Base-by-base conservation (phyloP, 1,140 invertebrate genomes). In the Hypothenemus hampei region DNA sequence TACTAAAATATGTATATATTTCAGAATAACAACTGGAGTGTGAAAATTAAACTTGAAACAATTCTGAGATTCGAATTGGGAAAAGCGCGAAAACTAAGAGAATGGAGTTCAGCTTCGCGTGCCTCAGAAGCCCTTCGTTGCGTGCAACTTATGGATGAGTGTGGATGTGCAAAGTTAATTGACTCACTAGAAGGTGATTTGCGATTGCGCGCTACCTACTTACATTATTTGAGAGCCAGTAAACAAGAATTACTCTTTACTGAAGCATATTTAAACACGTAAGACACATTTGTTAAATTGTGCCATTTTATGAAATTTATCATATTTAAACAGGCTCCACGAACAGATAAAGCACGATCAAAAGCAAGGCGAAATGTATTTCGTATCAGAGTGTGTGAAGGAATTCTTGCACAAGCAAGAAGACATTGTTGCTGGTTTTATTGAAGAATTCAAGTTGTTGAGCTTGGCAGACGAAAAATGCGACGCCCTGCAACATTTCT, bases 1-100 rank as follows among this genome's bases (percentile, higher is more conserved):
- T 16, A 37, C 10, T 37, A 10, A 47, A 47, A 15, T 10, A 18
- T 19, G 11, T 21, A 44, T 6, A n/a, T 44, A 8, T 62, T 65
- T 52, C 37, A 65, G 64, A 37, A 52, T 19, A 59, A 64, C 47
- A 55, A 55, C 16, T 29, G 56, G 39, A 58, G 55, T 21, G 35
- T 55, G 26, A 61, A 84, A 58, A 82, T 81, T 59, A 83, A 86
- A 61, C 67, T 90, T 13, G 77, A 87, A 24, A 78, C 80, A 11
- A 83, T 91, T 65, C 74, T 93, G 15, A 79, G 86, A 64, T 76
- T 89, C 8, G 88, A 93, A 70, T 72, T 94, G 51, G 90, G 92
- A 8, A 91, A 93, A 73, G 89, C 91, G 36, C 84, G 91, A 22
- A 92, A 91, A 71, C 75, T 92, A 35, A 87, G 90, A 62, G 82